Evolutionary conservation across 1,140 invertebrate species (phyloP).

Genomic region (Mesaphorura yosii): DNA sequence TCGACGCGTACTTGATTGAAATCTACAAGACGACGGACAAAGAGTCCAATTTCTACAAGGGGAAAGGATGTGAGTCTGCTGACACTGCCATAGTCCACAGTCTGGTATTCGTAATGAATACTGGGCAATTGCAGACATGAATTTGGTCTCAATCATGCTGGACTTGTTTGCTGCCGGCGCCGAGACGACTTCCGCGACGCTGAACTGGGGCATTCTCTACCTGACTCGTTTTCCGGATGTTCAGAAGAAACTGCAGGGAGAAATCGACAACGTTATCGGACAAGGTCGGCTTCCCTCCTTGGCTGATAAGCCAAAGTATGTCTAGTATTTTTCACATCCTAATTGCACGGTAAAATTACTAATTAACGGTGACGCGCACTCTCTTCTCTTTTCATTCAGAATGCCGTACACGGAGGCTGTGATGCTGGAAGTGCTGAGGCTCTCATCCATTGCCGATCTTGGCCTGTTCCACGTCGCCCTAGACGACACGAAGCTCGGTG

Average conservation of each 20-base stretch:
- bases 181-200: slow-evolving; percentile 39
- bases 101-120: too few species aligned
- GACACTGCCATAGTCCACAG: too few species aligned
- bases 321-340: slow-evolving; percentile 14
- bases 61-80: not conserved
- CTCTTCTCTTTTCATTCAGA: slow-evolving; percentile 34
- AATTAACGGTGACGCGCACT: too few species aligned
- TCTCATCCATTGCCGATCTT: slow-evolving; percentile 1
- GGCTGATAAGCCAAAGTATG: slow-evolving; percentile 47
- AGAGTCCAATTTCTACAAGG: not conserved
- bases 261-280: slow-evolving; percentile 65
- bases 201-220: slow-evolving; percentile 6
- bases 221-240: slow-evolving; percentile 40
- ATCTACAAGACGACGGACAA: not conserved
- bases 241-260: slow-evolving; percentile 61
- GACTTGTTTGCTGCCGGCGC: slow-evolving; percentile 24
- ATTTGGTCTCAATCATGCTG: not conserved
- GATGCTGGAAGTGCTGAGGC: slow-evolving; percentile 10
- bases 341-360: not conserved
- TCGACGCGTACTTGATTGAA: slow-evolving; percentile 8
- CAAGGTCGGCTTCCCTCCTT: slow-evolving; percentile 52
- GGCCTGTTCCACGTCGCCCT: not conserved
- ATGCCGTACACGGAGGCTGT: slow-evolving; percentile 33
- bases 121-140: too few species aligned
- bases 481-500: slow-evolving; percentile 29